Conservation (phyloP, 2,797 vertebrate genomes). For the Tiaroga cobitis region DNA sequence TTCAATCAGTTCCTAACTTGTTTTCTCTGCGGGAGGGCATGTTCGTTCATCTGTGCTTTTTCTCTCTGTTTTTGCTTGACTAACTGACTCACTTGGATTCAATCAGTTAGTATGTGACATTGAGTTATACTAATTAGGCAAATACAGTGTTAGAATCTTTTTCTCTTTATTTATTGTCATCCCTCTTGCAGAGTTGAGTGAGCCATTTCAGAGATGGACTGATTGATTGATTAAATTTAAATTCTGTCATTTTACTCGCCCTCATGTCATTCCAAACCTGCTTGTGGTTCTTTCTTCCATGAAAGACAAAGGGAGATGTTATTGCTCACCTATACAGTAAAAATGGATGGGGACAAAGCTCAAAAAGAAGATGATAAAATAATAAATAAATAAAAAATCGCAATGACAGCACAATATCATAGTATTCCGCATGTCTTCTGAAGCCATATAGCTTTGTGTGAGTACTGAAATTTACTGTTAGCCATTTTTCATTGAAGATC, state of each 20-base stretch:
- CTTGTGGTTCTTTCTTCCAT: background rate
- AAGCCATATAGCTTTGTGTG: conserved; percentile 19
- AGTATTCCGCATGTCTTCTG: conserved; percentile 6
- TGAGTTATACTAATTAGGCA: background rate
- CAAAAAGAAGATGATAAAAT: background rate
- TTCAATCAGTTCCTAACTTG: conserved; percentile 38
- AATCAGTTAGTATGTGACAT: background rate
- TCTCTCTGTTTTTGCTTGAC: background rate
- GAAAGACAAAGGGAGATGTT: background rate
- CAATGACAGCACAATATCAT: conserved; percentile 9
- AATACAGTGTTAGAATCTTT: background rate
- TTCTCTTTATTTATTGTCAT: background rate
- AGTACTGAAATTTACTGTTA: conserved; percentile 16
- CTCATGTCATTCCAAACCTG: background rate
- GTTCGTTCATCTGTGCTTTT: conserved; percentile 31
- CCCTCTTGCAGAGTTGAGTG: background rate
- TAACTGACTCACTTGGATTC: conserved; percentile 35
- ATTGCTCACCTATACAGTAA: background rate
- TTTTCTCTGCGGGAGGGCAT: conserved; percentile 44
- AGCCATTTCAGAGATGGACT: conserved; percentile 30
- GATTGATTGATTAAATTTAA: conserved; percentile 31
- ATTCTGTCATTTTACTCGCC: background rate
- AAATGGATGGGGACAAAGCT: background rate
- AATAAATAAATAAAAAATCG: background rate
- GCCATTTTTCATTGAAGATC: conserved; percentile 6